A percentile compares a stretch with the other conserved stretches of the same genome.
Conservation (phyloP, 2,888 invertebrate species). For the Lacanobia oleracea region DNA sequence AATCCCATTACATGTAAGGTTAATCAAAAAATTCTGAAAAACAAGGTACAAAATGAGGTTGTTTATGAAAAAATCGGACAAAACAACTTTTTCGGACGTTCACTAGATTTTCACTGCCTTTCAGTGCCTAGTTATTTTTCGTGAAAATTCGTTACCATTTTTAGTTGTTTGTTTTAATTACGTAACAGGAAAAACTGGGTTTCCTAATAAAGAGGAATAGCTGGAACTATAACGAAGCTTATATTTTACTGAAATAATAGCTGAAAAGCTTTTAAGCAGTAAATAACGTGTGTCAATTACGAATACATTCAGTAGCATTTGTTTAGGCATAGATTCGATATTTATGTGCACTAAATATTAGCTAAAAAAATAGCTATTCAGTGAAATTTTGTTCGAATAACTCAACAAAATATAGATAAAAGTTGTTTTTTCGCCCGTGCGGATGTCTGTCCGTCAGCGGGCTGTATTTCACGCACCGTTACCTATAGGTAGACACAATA, state of each 20-base stretch:
- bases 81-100: background rate
- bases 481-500: background rate
- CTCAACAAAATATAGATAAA: no score
- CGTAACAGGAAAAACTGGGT: background rate
- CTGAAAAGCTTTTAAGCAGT: slow-evolving; percentile 14
- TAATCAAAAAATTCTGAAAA: slow-evolving; percentile 33
- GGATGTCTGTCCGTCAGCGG: background rate
- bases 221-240: background rate
- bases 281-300: background rate
- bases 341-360: background rate
- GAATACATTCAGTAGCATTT: background rate
- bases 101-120: background rate
- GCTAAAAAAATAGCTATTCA: background rate
- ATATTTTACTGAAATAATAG: slow-evolving; percentile 1
- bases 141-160: background rate
- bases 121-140: background rate
- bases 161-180: background rate
- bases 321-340: background rate
- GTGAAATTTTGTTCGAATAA: background rate
- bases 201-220: slow-evolving; percentile 18
- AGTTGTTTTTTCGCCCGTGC: no score
- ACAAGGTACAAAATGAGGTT: slow-evolving; percentile 19
- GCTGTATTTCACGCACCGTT: background rate
- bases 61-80: slow-evolving; percentile 12
- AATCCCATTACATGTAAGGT: slow-evolving; percentile 40